Conservation (phyloP, 92 coral and sea anemone genomes). For the Siderastrea siderea region DNA sequence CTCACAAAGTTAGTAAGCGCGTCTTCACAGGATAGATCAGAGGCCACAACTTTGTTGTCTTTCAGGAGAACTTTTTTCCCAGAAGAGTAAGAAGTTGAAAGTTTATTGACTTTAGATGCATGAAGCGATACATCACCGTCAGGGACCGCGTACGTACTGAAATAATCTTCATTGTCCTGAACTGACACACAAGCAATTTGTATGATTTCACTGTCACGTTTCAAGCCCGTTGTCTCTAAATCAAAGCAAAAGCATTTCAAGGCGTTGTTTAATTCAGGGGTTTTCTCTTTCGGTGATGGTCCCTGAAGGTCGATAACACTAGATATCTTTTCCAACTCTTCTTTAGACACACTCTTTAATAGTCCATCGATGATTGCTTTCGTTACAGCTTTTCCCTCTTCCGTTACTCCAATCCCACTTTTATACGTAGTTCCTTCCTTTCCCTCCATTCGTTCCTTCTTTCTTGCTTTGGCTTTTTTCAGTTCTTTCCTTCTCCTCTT, state of each 20-base stretch:
- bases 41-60: neutral
- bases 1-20: neutral
- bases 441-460: neutral
- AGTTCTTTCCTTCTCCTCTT: neutral
- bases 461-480: neutral
- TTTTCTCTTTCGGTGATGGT: neutral
- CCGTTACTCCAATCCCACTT: slow-evolving; percentile 23
- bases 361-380: neutral
- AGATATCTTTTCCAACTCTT: too few species aligned
- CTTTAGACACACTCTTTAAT: too few species aligned
- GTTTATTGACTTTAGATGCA: neutral
- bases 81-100: neutral
- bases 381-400: slow-evolving; percentile 16
- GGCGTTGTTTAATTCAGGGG: neutral
- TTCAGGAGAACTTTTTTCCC: neutral
- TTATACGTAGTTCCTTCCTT: slow-evolving; percentile 16
- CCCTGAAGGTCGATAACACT: too few species aligned
- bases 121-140: neutral
- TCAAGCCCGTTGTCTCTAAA: neutral
- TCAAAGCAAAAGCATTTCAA: neutral
- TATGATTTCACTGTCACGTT: too few species aligned
- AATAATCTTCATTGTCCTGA: neutral
- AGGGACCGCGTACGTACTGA: neutral
- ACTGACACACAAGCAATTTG: too few species aligned
- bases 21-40: neutral